These are phyloP conservation scores for Peromyscus melanophrys DNA, from an alignment of 2,797 vertebrate genomes.

Conservation along the genomic window DNA sequence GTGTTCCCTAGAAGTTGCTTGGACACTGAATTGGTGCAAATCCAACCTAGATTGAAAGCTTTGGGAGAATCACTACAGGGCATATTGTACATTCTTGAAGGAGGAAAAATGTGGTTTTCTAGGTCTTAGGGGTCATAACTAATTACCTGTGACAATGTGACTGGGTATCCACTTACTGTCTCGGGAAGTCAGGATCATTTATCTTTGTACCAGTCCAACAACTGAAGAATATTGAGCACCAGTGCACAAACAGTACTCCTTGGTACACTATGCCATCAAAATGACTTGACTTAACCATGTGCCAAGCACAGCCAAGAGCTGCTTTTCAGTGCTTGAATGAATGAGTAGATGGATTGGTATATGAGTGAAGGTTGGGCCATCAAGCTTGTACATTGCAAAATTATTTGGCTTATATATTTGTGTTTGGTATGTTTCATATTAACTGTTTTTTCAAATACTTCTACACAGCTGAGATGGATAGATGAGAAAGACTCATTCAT, in stretches of 20 bases:
- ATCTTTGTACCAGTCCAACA: background rate
- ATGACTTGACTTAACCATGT: background rate
- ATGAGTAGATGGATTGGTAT: background rate
- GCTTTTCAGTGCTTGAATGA: background rate
- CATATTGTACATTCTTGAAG: no score
- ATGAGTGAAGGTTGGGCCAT: background rate
- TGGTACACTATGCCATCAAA: background rate
- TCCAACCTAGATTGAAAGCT: background rate
- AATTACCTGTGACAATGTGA: background rate
- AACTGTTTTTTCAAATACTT: slow-evolving; percentile 18
- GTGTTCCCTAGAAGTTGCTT: background rate
- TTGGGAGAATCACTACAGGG: background rate
- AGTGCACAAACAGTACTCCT: background rate
- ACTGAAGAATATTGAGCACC: background rate
- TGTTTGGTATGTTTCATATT: background rate
- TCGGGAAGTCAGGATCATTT: slow-evolving; percentile 14
- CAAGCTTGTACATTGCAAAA: background rate
- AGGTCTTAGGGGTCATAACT: slow-evolving; percentile 25
- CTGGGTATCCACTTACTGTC: background rate
- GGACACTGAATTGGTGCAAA: background rate
- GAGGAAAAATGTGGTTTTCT: background rate
- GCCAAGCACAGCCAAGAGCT: background rate
- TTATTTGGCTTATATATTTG: background rate
- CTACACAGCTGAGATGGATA: background rate
- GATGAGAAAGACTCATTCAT: background rate